Percentiles rank a stretch among this genome's conserved stretches.
Evolutionary conservation across 2,888 invertebrate genomes (phyloP).

Genomic region (Sarcophaga subvicina): DNA sequence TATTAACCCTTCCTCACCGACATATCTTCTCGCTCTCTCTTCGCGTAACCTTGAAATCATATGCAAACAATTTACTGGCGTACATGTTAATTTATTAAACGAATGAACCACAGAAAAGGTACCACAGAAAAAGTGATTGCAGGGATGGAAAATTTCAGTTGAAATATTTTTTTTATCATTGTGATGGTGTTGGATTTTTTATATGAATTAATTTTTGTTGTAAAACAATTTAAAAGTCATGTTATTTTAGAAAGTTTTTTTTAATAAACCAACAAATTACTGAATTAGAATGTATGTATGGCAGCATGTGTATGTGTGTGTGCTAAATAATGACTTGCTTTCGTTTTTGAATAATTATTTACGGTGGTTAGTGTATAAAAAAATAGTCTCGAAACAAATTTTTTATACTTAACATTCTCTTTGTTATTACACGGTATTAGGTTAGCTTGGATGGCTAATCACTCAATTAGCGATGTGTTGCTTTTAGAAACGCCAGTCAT

Average conservation of each 20-base stretch:
- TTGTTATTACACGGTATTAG: too few species aligned
- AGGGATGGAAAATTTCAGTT: background rate
- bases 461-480: too few species aligned
- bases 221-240: background rate
- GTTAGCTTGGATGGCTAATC: too few species aligned
- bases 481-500: too few species aligned
- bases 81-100: slow-evolving; percentile 56
- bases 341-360: too few species aligned
- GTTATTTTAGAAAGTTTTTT: background rate
- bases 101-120: background rate
- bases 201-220: background rate
- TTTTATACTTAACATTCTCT: too few species aligned
- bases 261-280: background rate
- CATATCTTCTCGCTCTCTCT: too few species aligned
- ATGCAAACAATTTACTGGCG: slow-evolving; percentile 47
- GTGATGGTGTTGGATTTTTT: background rate
- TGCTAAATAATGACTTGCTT: too few species aligned
- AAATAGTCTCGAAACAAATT: too few species aligned
- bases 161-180: background rate
- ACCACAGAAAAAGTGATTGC: background rate
- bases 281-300: too few species aligned
- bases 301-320: too few species aligned
- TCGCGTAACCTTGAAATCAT: slow-evolving; percentile 49
- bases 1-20: background rate
- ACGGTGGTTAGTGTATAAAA: too few species aligned